These are phyloP conservation scores for Adrianichthys oophorus DNA, from an alignment of 2,797 vertebrate genomes.

Conservation along the genomic window DNA sequence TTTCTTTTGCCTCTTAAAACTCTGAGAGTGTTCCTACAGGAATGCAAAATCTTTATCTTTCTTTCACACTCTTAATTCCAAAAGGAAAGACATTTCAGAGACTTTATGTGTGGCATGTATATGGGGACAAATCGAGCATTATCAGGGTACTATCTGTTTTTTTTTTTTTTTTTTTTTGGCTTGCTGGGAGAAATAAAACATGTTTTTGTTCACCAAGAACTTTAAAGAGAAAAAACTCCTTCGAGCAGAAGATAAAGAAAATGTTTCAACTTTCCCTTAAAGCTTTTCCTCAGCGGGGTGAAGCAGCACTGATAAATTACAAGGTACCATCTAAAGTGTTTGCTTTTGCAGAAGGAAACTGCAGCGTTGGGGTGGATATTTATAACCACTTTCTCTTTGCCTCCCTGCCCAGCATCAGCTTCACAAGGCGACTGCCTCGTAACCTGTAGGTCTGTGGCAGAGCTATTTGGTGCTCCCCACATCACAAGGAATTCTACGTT, in stretches of 20 bases:
- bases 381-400: conserved; percentile 39
- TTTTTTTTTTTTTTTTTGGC: no score
- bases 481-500: conserved; percentile 45
- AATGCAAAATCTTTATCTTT: conserved; percentile 65
- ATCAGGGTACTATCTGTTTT: conserved; percentile 16
- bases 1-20: conserved; percentile 75
- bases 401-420: conserved; percentile 23
- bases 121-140: conserved; percentile 23
- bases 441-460: conserved; percentile 54
- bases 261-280: conserved; percentile 30
- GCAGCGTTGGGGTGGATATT: conserved; percentile 55
- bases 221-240: not conserved
- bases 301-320: conserved; percentile 68
- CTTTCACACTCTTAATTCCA: conserved; percentile 51
- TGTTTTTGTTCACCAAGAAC: no score
- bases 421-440: conserved; percentile 50
- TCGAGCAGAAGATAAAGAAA: conserved; percentile 42
- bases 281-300: conserved; percentile 17
- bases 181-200: not conserved
- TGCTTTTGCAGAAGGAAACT: conserved; percentile 68
- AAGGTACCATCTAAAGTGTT: conserved; percentile 67
- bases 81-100: conserved; percentile 54
- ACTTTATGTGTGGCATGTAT: conserved; percentile 29
- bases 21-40: conserved; percentile 64
- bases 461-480: conserved; percentile 42